phyloP scores from a whole-genome alignment of 2,797 vertebrate species.

The Pampus argenteus region DNA sequence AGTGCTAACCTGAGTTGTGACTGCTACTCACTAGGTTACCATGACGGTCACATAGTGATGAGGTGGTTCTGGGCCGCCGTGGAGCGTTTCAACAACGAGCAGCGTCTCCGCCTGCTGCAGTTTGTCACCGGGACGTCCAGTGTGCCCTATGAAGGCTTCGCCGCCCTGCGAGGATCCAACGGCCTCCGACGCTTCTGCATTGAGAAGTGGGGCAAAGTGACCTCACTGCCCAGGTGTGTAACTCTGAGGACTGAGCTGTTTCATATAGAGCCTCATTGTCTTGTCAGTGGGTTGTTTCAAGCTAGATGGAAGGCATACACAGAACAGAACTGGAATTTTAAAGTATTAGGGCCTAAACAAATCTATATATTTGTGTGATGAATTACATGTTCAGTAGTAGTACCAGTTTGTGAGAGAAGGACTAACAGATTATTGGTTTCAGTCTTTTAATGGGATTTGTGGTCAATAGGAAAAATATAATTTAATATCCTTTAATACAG shows the following conservation, averaged over 20 bases:
- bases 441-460: no score
- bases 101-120: conserved; percentile 93
- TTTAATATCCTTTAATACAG: no score
- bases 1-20: background rate
- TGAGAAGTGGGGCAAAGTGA: conserved; percentile 98
- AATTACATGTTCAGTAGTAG: no score
- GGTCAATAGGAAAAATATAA: no score
- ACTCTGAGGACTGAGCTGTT: background rate
- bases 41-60: conserved; percentile 97
- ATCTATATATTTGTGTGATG: no score
- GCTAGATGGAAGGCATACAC: background rate
- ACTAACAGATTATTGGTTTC: no score
- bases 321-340: background rate
- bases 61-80: conserved; percentile 97
- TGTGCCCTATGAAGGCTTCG: conserved; percentile 96
- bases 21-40: conserved; percentile 87
- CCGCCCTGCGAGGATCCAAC: conserved; percentile 93
- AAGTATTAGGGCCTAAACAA: no score
- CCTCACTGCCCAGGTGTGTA: conserved; percentile 93
- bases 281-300: no score
- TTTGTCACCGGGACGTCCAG: conserved; percentile 98
- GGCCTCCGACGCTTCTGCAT: conserved; percentile 97
- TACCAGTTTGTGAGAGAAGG: no score
- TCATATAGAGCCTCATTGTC: background rate
- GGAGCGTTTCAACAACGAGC: conserved; percentile 97